These are phyloP conservation scores for Ophioninae sp. DNA, from an alignment of 2,888 invertebrate species.

Conservation along the genomic window DNA sequence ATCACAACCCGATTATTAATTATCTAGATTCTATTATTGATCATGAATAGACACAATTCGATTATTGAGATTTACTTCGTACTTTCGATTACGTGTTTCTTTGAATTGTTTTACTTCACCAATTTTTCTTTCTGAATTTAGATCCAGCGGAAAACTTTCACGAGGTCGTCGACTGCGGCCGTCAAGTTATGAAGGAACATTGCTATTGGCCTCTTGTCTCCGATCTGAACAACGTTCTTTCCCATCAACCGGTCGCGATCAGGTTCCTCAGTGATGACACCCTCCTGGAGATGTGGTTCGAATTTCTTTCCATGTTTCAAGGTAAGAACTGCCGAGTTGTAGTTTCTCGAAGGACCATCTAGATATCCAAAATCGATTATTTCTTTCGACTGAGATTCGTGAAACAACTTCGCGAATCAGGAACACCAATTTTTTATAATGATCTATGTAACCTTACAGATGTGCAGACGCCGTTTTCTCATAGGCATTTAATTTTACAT, in stretches of 20 bases:
- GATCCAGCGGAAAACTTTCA: constrained; percentile 91
- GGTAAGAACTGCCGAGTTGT: constrained; percentile 82
- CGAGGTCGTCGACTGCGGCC: constrained; percentile 95
- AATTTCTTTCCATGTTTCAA: constrained; percentile 96
- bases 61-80: neutral
- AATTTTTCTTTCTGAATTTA: constrained; percentile 71
- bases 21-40: neutral
- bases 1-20: neutral
- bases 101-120: neutral
- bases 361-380: neutral
- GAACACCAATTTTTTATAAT: no score
- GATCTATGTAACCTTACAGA: no score
- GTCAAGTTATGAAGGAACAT: constrained; percentile 97
- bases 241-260: constrained; percentile 94
- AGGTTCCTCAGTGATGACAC: constrained; percentile 94
- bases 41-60: neutral
- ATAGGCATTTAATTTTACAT: no score
- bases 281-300: constrained; percentile 97
- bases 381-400: neutral
- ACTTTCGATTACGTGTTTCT: neutral
- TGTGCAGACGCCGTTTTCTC: no score
- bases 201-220: constrained; percentile 99
- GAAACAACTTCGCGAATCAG: neutral
- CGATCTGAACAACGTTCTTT: constrained; percentile 97
- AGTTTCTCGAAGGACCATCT: neutral